These are phyloP conservation scores for Dynastes hyllus DNA, from an alignment of 2,888 invertebrate genomes.

Conservation along the genomic window DNA sequence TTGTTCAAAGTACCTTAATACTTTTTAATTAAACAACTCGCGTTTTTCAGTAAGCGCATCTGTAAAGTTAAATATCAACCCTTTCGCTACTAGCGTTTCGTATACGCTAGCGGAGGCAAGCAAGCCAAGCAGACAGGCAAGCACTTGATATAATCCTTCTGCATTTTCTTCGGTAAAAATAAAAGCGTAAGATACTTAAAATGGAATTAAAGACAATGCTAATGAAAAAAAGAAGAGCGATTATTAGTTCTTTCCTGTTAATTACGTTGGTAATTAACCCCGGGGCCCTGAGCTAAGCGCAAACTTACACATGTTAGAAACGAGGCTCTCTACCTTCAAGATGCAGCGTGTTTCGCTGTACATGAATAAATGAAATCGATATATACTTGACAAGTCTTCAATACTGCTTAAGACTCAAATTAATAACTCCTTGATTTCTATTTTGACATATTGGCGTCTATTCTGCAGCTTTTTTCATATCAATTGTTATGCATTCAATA, in stretches of 20 bases:
- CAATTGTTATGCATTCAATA: too few relatives aligned
- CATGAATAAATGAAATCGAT: conserved; percentile 12
- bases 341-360: not conserved
- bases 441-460: too few relatives aligned
- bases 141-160: conserved; percentile 57
- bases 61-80: conserved; percentile 56
- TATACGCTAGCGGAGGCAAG: conserved; percentile 17
- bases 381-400: too few relatives aligned
- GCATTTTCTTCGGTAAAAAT: conserved; percentile 59
- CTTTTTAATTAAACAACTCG: conserved; percentile 55
- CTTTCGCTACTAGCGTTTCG: conserved; percentile 43
- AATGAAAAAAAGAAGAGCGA: conserved; percentile 59
- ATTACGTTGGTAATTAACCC: conserved; percentile 60
- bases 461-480: too few relatives aligned
- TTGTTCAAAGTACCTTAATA: conserved; percentile 53
- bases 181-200: conserved; percentile 60
- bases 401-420: too few relatives aligned
- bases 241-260: conserved; percentile 60
- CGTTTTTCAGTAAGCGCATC: conserved; percentile 53
- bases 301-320: conserved; percentile 56
- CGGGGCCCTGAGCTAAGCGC: conserved; percentile 55
- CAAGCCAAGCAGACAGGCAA: conserved; percentile 39
- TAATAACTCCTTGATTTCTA: too few relatives aligned
- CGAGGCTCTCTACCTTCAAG: conserved; percentile 13
- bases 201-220: conserved; percentile 60